These are phyloP conservation scores for Procavia capensis DNA, from an alignment of 2,113 vertebrate genomes.

Conservation along the genomic window DNA sequence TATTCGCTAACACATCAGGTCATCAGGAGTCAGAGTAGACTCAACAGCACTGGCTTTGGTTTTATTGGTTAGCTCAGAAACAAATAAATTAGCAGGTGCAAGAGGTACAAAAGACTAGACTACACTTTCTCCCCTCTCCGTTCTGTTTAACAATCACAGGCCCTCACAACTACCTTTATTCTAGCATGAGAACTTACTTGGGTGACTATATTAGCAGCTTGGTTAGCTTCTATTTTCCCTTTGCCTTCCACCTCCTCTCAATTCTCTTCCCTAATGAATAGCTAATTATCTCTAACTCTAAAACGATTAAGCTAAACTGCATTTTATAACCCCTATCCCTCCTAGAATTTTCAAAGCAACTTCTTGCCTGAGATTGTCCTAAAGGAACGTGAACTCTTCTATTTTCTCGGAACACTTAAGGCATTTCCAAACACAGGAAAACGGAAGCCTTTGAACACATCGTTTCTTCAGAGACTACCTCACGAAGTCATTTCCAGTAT, in stretches of 20 bases:
- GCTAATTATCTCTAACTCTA: conserved; percentile 61
- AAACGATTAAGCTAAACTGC: conserved; percentile 56
- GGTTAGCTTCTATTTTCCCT: background rate
- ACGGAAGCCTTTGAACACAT: background rate
- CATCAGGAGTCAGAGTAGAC: background rate
- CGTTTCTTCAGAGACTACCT: conserved; percentile 17
- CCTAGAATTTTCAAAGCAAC: conserved; percentile 56
- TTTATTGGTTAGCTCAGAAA: background rate
- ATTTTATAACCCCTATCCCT: conserved; percentile 25
- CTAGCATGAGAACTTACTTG: background rate
- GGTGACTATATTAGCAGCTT: conserved; percentile 29
- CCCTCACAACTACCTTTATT: conserved; percentile 24
- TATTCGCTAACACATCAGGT: too few species aligned
- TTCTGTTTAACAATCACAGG: conserved; percentile 1
- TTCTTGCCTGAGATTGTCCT: conserved; percentile 44
- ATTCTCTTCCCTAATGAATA: conserved; percentile 53
- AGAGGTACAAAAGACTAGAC: background rate
- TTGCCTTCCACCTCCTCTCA: background rate
- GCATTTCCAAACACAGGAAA: conserved; percentile 52
- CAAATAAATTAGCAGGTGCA: background rate
- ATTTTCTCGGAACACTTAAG: conserved; percentile 45
- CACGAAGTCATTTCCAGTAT: background rate
- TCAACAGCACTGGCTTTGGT: background rate
- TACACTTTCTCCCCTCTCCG: background rate
- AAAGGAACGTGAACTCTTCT: background rate